Percentiles rank a stretch among this genome's conserved stretches.
Conservation (phyloP, 2,113 vertebrate species). For the Scortum barcoo region DNA sequence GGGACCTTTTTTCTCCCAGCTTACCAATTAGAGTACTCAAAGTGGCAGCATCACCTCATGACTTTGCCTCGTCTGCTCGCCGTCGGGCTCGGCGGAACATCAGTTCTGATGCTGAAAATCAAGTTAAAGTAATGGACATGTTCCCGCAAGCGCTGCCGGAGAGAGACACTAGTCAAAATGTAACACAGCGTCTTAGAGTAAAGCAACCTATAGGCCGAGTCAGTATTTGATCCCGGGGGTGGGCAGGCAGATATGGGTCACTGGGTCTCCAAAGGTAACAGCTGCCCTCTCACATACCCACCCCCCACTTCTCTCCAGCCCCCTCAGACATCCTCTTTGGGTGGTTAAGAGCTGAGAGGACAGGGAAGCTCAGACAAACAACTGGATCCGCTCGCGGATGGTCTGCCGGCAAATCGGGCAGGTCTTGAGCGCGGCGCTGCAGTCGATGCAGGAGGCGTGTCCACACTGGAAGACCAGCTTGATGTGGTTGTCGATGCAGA, state of each 20-base stretch:
- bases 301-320: not conserved
- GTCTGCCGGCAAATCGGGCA: slow-evolving; percentile 98
- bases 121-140: slow-evolving; percentile 9
- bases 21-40: slow-evolving; percentile 27
- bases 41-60: not conserved
- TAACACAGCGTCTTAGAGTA: slow-evolving; percentile 34
- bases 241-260: slow-evolving; percentile 27
- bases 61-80: not conserved
- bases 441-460: slow-evolving; percentile 95
- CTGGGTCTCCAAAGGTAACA: slow-evolving; percentile 26
- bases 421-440: slow-evolving; percentile 91
- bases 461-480: slow-evolving; percentile 98
- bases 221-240: not conserved
- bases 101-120: slow-evolving; percentile 9
- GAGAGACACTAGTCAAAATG: slow-evolving; percentile 42
- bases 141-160: slow-evolving; percentile 23
- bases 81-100: not conserved
- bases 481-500: slow-evolving; percentile 99
- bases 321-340: slow-evolving; percentile 25
- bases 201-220: slow-evolving; percentile 38
- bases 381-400: slow-evolving; percentile 94
- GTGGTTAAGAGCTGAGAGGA: slow-evolving; percentile 14
- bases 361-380: slow-evolving; percentile 89
- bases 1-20: not conserved
- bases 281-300: slow-evolving; percentile 11